phyloP scores from a whole-genome alignment of 1,140 invertebrate genomes.

The Neodiprion pinetum region DNA sequence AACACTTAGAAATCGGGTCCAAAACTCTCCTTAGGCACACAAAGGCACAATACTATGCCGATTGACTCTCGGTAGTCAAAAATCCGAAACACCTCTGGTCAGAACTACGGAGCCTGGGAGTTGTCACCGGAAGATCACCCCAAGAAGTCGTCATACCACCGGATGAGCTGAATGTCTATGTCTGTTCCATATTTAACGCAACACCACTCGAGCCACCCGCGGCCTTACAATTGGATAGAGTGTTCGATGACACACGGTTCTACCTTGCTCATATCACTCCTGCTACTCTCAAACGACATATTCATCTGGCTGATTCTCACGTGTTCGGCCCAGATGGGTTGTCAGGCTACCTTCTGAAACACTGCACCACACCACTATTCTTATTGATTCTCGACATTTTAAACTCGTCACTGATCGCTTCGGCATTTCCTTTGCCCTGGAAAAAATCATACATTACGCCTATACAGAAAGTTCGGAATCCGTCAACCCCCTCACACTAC shows the following conservation, averaged over 20 bases:
- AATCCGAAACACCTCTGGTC: neutral
- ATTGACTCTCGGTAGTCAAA: neutral
- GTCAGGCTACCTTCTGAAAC: conserved; percentile 3
- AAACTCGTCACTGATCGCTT: neutral
- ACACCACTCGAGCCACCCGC: neutral
- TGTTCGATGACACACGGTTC: neutral
- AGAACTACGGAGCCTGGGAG: too few species aligned
- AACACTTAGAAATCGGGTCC: neutral
- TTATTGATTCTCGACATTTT: neutral
- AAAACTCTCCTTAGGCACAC: neutral
- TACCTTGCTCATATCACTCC: neutral
- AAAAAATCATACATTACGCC: neutral
- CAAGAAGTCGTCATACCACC: neutral
- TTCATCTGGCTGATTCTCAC: neutral
- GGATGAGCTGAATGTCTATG: neutral
- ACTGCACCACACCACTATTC: neutral
- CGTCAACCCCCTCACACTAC: neutral
- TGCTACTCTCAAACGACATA: neutral
- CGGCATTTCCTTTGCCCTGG: neutral
- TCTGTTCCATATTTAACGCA: neutral
- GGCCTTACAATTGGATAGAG: neutral
- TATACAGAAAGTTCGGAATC: neutral
- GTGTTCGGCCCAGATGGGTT: conserved; percentile 6
- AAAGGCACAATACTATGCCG: neutral
- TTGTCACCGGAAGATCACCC: too few species aligned